Percentiles rank a stretch among this genome's conserved stretches.
Conservation (phyloP, 2,113 vertebrate species). For the Propithecus coquereli region DNA sequence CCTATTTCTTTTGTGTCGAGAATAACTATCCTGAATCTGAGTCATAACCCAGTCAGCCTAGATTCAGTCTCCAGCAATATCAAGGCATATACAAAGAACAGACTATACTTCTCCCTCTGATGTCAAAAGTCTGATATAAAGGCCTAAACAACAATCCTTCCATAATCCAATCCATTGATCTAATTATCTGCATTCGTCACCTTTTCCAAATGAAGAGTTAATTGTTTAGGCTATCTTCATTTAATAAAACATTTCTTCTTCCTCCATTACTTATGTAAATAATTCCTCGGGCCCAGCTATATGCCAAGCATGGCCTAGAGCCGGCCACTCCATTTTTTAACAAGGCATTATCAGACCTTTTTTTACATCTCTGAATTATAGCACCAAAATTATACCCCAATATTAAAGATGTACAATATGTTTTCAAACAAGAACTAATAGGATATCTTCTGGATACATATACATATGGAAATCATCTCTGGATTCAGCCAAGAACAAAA, state of each 20-base stretch:
- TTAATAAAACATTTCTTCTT: slow-evolving; percentile 4
- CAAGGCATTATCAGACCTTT: background rate
- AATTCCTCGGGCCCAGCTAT: background rate
- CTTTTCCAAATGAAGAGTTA: slow-evolving; percentile 8
- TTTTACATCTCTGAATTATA: background rate
- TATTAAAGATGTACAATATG: background rate
- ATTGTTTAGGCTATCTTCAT: background rate
- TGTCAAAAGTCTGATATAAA: background rate
- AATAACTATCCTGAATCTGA: background rate
- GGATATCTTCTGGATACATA: background rate
- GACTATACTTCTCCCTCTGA: background rate
- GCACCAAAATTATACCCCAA: background rate
- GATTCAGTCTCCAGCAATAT: background rate
- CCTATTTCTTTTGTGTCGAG: background rate
- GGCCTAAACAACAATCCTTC: background rate
- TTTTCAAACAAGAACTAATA: slow-evolving; percentile 11
- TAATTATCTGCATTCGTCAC: background rate
- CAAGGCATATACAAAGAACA: background rate
- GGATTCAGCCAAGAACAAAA: slow-evolving; percentile 10
- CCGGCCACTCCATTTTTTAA: background rate
- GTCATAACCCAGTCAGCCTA: background rate
- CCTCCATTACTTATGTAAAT: background rate
- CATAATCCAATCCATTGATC: background rate
- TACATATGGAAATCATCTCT: background rate
- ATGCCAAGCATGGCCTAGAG: background rate